These are phyloP conservation scores for Pseudonaja textilis DNA, from an alignment of 2,113 vertebrate genomes.

Conservation along the genomic window DNA sequence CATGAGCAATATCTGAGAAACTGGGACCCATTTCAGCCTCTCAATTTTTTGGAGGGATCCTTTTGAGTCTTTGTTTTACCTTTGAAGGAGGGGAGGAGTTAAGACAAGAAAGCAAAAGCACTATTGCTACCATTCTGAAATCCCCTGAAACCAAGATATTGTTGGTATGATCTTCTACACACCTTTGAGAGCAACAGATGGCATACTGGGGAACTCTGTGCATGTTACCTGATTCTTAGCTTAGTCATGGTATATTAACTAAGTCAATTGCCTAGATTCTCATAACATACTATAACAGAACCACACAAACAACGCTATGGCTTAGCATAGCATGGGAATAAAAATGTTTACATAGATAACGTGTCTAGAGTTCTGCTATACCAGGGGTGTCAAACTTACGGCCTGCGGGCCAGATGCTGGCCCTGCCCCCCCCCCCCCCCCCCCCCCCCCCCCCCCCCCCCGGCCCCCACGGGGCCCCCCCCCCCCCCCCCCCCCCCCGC, in stretches of 20 bases:
- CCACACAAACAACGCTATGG: neutral
- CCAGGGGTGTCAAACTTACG: too few relatives aligned
- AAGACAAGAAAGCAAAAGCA: neutral
- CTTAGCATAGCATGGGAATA: neutral
- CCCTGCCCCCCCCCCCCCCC: too few relatives aligned
- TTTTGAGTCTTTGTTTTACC: neutral
- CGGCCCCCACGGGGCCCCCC: too few relatives aligned
- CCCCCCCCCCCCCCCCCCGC: too few relatives aligned
- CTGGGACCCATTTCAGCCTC: neutral
- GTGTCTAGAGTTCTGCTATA: neutral
- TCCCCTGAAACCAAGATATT: neutral
- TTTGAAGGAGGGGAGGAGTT: neutral
- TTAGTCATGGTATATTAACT: neutral
- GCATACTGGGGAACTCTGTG: neutral
- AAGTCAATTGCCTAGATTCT: neutral
- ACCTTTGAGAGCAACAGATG: neutral
- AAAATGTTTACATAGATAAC: neutral
- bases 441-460: too few relatives aligned
- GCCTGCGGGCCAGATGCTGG: too few relatives aligned
- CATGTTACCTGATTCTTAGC: neutral
- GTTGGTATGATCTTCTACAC: neutral
- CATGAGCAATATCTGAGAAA: neutral
- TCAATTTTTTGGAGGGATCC: neutral
- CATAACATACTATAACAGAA: neutral
- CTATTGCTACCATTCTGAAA: neutral